Evolutionary conservation across 2,113 vertebrate species (phyloP).

Genomic region (Fregetta grallaria): DNA sequence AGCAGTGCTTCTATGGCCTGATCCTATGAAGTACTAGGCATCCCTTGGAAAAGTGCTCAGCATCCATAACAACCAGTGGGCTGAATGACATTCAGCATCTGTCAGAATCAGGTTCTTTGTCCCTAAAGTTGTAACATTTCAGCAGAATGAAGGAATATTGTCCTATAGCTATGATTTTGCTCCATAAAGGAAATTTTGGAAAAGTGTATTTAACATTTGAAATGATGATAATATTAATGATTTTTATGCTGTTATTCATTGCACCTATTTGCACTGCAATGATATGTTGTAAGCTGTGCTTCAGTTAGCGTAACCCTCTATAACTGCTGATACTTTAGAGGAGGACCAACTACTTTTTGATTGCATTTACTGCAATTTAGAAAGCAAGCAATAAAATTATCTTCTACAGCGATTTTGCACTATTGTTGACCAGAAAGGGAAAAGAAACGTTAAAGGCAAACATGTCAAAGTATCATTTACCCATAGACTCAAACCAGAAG

Average conservation of each 20-base stretch:
- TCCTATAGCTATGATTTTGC: background rate
- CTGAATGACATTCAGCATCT: background rate
- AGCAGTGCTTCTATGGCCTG: background rate
- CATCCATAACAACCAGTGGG: background rate
- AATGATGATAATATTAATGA: background rate
- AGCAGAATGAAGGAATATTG: background rate
- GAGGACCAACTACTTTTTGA: background rate
- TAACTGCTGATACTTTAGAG: background rate
- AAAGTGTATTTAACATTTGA: background rate
- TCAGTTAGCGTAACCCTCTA: background rate
- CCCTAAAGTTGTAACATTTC: background rate
- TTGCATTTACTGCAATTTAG: background rate
- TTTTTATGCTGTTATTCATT: background rate
- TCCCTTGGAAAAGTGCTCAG: background rate
- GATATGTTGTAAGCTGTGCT: background rate
- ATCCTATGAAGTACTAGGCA: background rate
- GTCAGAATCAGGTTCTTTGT: background rate
- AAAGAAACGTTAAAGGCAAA: background rate
- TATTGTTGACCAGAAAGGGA: background rate
- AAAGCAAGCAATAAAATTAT: background rate
- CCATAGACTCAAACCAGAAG: background rate
- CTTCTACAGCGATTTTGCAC: background rate
- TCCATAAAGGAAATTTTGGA: background rate
- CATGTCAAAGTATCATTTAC: background rate
- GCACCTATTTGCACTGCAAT: background rate